Conservation (phyloP, 2,113 vertebrate species). For the Reinhardtius hippoglossoides region DNA sequence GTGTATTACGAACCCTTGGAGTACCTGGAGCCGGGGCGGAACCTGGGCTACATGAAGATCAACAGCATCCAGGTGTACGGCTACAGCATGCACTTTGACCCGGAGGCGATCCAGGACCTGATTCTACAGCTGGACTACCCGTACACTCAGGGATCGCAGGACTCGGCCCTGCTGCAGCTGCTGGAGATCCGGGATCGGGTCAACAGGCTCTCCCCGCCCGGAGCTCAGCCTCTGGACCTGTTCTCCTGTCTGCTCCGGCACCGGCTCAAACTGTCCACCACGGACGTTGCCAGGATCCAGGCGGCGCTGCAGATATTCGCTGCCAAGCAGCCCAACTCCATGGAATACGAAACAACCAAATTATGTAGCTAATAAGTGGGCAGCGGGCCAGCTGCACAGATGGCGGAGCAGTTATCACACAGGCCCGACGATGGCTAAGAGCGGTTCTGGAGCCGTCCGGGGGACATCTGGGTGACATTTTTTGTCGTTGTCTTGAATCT, state of each 20-base stretch:
- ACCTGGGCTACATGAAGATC: conserved; percentile 88
- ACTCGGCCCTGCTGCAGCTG: conserved; percentile 86
- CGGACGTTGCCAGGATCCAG: conserved; percentile 85
- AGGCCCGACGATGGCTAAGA: conserved; percentile 54
- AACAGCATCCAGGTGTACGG: conserved; percentile 87
- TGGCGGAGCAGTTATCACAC: conserved; percentile 59
- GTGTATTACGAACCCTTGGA: conserved; percentile 84
- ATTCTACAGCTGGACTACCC: conserved; percentile 87
- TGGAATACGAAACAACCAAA: conserved; percentile 88
- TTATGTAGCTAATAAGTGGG: conserved; percentile 85
- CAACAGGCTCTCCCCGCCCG: conserved; percentile 85
- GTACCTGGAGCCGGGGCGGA: conserved; percentile 81
- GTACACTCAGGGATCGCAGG: conserved; percentile 86
- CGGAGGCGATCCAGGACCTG: conserved; percentile 86
- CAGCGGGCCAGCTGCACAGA: conserved; percentile 60
- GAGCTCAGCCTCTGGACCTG: conserved; percentile 83
- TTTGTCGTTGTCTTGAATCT: conserved; percentile 60
- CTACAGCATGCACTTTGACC: conserved; percentile 89
- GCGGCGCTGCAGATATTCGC: conserved; percentile 85
- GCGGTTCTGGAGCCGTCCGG: conserved; percentile 47
- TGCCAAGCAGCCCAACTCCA: conserved; percentile 83
- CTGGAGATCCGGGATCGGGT: conserved; percentile 87
- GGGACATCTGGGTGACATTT: conserved; percentile 66
- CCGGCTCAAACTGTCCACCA: conserved; percentile 84
- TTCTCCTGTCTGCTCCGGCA: conserved; percentile 86